Evolutionary conservation across 2,797 vertebrate genomes (phyloP), one percentile per base, ranked within the genome.

Genomic region (Halcyon chelicuti): DNA sequence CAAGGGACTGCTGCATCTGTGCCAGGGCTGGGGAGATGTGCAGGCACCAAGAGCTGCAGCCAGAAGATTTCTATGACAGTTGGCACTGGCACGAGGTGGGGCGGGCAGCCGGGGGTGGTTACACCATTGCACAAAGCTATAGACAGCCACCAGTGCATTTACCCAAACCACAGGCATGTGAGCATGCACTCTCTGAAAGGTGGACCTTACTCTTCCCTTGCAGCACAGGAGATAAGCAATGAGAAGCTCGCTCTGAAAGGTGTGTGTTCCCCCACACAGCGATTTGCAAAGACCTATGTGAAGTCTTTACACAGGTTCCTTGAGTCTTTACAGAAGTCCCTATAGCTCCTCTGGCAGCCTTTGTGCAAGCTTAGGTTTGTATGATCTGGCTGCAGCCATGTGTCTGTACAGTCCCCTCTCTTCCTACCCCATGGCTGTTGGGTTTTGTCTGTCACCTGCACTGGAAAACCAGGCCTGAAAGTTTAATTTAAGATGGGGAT

Each of bases 241-340:
- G 6, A 63, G 47, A n/a, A 79, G 28, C 23, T 71, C 0, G 0
- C 35, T 65, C n/a, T 51, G 40, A 44, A 23, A 1, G 2, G 28
- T 4, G 1, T 1, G 0, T 1, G 2, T 18, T 72, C 15, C 15
- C n/a, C 60, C 54, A 29, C 40, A 9, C 0, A 10, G 52, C 0
- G 1, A 63, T 44, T 49, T 70, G 68, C 57, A 74, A 58, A 75
- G 61, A 33, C 17, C 31, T 21, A 3, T 4, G 6, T 28, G 28
- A 81, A 61, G 18, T 39, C 28, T 49, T 80, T 17, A 39, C 17
- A 8, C 3, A 29, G 31, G 35, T 63, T 25, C 21, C n/a, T 57
- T 0, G 0, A 54, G 46, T 17, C 46, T 49, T 54, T 39, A 25
- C 26, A 2, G 8, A 5, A 2, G 47, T 28, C 29, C 16, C 21